These are phyloP conservation scores for Shargacucullia verbasci DNA, from an alignment of 2,888 invertebrate genomes.

Conservation along the genomic window DNA sequence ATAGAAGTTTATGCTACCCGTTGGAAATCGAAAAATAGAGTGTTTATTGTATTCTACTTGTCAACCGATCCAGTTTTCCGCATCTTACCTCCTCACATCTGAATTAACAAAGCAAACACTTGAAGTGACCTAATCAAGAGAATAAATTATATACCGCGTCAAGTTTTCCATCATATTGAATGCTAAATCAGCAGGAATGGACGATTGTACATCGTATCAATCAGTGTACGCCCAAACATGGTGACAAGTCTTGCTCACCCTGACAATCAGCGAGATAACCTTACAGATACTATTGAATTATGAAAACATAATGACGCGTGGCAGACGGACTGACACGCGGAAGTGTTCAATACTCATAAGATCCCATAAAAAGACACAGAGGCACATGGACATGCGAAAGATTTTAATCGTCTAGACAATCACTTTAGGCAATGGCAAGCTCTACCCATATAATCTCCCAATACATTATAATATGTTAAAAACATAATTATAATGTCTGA, in stretches of 20 bases:
- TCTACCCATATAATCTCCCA: no score
- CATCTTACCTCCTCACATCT: no score
- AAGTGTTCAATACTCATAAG: constrained; percentile 6
- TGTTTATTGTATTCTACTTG: no score
- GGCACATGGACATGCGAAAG: background rate
- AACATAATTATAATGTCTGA: no score
- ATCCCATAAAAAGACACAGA: background rate
- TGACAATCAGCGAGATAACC: constrained; percentile 34
- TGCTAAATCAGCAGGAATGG: background rate
- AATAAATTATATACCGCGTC: constrained; percentile 4
- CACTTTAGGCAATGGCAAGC: no score
- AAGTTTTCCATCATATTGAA: constrained; percentile 7
- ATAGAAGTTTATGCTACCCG: no score
- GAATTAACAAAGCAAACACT: no score
- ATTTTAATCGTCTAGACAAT: no score
- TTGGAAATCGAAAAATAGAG: no score
- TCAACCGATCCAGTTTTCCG: no score
- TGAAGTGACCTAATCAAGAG: no score
- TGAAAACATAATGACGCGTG: constrained; percentile 22
- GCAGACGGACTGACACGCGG: constrained; percentile 36
- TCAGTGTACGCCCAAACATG: constrained; percentile 24
- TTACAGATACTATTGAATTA: constrained; percentile 35
- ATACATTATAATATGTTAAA: no score
- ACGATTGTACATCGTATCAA: constrained; percentile 8
- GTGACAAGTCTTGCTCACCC: constrained; percentile 26